Evolutionary conservation across 2,888 invertebrate genomes (phyloP).

Genomic region (Ctena decussata): DNA sequence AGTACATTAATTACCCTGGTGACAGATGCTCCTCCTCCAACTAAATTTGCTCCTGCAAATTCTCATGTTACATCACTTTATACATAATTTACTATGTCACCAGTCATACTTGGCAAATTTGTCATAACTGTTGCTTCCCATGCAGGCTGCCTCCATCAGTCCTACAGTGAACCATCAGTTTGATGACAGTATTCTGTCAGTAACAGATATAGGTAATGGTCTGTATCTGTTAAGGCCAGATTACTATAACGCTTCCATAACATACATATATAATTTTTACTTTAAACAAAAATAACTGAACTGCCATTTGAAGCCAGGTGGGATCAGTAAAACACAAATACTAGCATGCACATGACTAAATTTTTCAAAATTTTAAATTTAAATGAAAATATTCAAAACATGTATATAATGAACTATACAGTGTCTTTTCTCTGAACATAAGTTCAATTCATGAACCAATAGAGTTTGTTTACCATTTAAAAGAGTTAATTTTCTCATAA

Average conservation of each 20-base stretch:
- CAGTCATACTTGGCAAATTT: too few species aligned
- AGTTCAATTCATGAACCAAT: too few species aligned
- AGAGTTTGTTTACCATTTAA: too few species aligned
- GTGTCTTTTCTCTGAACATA: neutral
- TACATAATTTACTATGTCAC: too few species aligned
- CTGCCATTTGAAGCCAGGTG: too few species aligned
- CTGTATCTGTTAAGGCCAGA: neutral
- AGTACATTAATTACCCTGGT: neutral
- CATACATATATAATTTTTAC: neutral
- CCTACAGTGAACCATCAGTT: neutral
- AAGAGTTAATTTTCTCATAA: too few species aligned
- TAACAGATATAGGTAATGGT: neutral
- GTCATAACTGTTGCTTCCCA: too few species aligned
- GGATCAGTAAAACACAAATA: neutral
- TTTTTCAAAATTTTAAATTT: neutral
- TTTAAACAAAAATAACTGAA: too few species aligned
- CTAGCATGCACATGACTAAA: neutral
- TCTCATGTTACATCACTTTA: neutral
- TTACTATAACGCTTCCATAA: neutral
- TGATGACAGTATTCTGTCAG: neutral
- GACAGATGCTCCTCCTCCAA: neutral
- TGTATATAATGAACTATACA: neutral
- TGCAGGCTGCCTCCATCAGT: neutral
- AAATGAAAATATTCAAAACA: neutral
- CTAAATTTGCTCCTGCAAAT: neutral